phyloP scores from a whole-genome alignment of 1,140 invertebrate genomes.

The Nymphalis io region DNA sequence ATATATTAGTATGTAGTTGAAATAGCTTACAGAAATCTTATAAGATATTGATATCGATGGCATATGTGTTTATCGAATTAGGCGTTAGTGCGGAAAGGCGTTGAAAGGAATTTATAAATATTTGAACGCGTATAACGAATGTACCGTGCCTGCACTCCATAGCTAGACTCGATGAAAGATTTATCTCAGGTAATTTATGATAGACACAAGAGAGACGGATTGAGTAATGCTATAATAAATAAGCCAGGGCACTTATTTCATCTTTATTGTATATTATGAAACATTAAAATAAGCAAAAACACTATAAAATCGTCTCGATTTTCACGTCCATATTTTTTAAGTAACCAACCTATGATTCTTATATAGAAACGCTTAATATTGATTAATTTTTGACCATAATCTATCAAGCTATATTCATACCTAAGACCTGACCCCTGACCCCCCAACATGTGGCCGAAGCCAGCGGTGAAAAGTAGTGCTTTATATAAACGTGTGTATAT shows the following conservation, averaged over 20 bases:
- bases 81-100: constrained; percentile 52
- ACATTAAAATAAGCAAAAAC: too few relatives aligned
- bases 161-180: constrained; percentile 54
- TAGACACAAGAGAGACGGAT: background rate
- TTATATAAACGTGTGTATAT: too few relatives aligned
- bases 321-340: too few relatives aligned
- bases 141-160: constrained; percentile 41
- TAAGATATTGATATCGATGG: constrained; percentile 34
- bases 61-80: constrained; percentile 59
- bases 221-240: background rate
- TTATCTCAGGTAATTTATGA: constrained; percentile 49
- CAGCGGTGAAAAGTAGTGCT: too few relatives aligned
- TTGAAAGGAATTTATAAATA: constrained; percentile 68
- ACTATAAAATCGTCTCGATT: too few relatives aligned
- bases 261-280: background rate
- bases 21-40: constrained; percentile 7
- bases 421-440: too few relatives aligned
- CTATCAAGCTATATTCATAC: too few relatives aligned
- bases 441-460: too few relatives aligned
- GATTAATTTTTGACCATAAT: too few relatives aligned
- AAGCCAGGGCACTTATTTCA: background rate
- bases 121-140: constrained; percentile 48
- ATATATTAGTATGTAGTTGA: background rate
- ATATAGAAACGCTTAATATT: too few relatives aligned
- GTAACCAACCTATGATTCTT: too few relatives aligned